Evolutionary conservation across 2,888 invertebrate species (phyloP).

Genomic region (Drosophila leonis): DNA sequence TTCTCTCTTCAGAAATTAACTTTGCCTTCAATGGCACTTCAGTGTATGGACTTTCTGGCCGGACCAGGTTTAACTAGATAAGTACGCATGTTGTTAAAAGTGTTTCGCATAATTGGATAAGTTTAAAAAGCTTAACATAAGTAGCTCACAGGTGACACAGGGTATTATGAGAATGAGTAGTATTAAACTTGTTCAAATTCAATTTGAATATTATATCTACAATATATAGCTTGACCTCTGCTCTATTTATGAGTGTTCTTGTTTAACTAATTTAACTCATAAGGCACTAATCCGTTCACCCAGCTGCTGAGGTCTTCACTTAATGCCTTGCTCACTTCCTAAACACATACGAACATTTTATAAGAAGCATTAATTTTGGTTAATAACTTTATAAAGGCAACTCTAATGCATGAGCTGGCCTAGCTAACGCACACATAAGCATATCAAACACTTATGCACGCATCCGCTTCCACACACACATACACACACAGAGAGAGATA

Average conservation of each 20-base stretch:
- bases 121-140: conserved; percentile 23
- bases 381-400: conserved; percentile 75
- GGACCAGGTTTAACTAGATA: conserved; percentile 13
- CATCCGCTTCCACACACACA: conserved; percentile 21
- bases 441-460: conserved; percentile 46
- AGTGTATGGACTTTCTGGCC: neutral
- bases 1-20: conserved; percentile 10
- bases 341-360: conserved; percentile 74
- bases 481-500: conserved; percentile 8
- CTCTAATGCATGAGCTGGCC: conserved; percentile 46
- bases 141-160: conserved; percentile 7
- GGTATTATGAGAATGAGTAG: neutral
- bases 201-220: neutral
- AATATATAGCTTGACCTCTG: neutral
- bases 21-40: conserved; percentile 3
- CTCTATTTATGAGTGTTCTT: neutral
- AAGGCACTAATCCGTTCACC: conserved; percentile 1
- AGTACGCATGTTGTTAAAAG: neutral
- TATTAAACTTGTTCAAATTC: neutral
- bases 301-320: conserved; percentile 40
- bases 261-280: conserved; percentile 10
- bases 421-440: conserved; percentile 30
- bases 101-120: conserved; percentile 48
- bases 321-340: conserved; percentile 70
- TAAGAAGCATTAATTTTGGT: conserved; percentile 79